These are phyloP conservation scores for Propsilocerus akamusi DNA, from an alignment of 1,140 invertebrate genomes.

Conservation along the genomic window DNA sequence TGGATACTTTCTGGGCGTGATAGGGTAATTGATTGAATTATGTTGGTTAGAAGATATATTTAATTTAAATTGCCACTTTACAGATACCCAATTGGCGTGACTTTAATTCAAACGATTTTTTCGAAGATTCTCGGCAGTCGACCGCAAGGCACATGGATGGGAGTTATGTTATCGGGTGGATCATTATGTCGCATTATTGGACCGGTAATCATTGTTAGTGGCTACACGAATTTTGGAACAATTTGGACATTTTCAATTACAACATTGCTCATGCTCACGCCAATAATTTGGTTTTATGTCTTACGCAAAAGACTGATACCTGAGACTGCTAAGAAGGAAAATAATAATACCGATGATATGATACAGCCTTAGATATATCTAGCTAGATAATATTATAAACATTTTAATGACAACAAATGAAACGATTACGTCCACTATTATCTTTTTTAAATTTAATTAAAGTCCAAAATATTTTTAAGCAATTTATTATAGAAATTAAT, in stretches of 20 bases:
- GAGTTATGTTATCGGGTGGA: constrained; percentile 56
- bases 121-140: constrained; percentile 72
- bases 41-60: not conserved
- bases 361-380: no score
- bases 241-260: constrained; percentile 60
- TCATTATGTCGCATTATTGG: constrained; percentile 67
- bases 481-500: no score
- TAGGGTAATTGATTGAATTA: not conserved
- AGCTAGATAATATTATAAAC: no score
- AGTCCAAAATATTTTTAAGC: no score
- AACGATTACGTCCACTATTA: no score
- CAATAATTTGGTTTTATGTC: constrained; percentile 33
- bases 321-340: not conserved
- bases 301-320: not conserved
- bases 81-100: constrained; percentile 69
- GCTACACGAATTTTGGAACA: constrained; percentile 63
- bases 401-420: no score
- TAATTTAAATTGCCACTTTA: constrained; percentile 36
- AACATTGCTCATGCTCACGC: constrained; percentile 43
- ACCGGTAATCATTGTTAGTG: constrained; percentile 60
- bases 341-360: no score
- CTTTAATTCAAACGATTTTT: constrained; percentile 71
- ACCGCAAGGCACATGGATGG: constrained; percentile 78
- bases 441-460: no score
- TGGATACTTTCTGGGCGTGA: constrained; percentile 31